Evolutionary conservation across 2,888 invertebrate species (phyloP).

Genomic region (Fragum sueziense): DNA sequence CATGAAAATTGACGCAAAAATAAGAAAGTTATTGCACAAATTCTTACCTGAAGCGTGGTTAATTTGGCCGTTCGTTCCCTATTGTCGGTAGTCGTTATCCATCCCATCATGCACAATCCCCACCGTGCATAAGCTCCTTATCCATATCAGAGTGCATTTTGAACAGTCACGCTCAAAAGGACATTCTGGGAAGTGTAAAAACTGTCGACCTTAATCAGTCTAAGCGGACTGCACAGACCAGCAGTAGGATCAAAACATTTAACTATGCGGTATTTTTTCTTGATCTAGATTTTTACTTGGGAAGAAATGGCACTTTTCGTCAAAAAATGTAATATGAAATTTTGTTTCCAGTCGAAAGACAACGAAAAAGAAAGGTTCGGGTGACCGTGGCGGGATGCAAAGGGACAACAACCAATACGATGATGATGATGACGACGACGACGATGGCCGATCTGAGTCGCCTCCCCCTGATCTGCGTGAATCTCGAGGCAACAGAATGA

Average conservation of each 20-base stretch:
- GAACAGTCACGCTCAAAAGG: neutral
- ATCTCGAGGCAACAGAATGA: slow-evolving; percentile 50
- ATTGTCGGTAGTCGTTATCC: too few relatives aligned
- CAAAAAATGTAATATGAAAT: neutral
- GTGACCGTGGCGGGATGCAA: slow-evolving; percentile 31
- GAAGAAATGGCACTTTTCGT: neutral
- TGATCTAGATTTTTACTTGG: neutral
- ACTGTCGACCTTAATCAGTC: too few relatives aligned
- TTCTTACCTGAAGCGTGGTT: too few relatives aligned
- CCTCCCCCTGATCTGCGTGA: slow-evolving; percentile 34
- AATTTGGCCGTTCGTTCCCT: too few relatives aligned
- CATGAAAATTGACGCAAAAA: too few relatives aligned
- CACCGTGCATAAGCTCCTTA: too few relatives aligned
- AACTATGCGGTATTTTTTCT: neutral
- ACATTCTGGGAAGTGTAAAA: too few relatives aligned
- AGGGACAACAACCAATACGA: slow-evolving; percentile 36
- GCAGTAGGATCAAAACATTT: too few relatives aligned
- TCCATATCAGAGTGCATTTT: neutral
- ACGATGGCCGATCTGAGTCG: slow-evolving; percentile 33
- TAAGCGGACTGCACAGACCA: too few relatives aligned
- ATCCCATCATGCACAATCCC: too few relatives aligned
- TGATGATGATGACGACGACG: slow-evolving; percentile 42
- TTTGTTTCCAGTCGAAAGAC: slow-evolving; percentile 19
- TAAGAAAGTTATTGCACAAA: too few relatives aligned
- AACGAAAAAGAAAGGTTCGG: slow-evolving; percentile 30